Evolutionary conservation across 2,888 invertebrate species (phyloP), one percentile per base, ranked within the genome.

Genomic region (Andrena minutula): DNA sequence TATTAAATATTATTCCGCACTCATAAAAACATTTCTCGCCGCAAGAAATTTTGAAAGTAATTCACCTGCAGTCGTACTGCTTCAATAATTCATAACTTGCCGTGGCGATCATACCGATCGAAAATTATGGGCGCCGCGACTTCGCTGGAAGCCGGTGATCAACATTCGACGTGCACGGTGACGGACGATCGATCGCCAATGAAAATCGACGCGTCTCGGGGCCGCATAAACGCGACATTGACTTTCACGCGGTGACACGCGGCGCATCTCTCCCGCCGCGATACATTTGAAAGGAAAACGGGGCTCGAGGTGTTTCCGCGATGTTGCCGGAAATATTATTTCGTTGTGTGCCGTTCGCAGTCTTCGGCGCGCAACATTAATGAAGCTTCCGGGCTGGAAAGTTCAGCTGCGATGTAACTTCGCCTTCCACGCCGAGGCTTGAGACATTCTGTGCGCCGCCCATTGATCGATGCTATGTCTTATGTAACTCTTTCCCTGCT

Each of bases 201-300:
- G 89, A 77, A 53, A 89, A 89, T 89, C 86, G 86, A 78, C 77
- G 84, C 83, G 85, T 77, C 56, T 61, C 63, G 41, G 65, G n/a
- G 47, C 49, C 51, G 70, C 47, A 35, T 60, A 58, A 70, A 65
- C 64, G 73, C 76, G 70, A 69, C 76, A 75, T 80, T 75, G 83
- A 83, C 83, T 83, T 83, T 83, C 83, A 71, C 83, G 63, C 65
- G 76, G 51, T 7, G 75, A 72, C 30, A 16, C 28, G 35, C 51
- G 20, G 12, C 49, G 68, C 68, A 20, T 68, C 72, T 12, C 68
- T 49, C 23, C 73, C 28, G 23, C 63, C 10, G 49, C 72, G 7
- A 51, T 49, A 32, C 28, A 10, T 35, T 61, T 32, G 61, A 49
- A 73, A 78, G 49, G 47, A 56, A 60, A 77, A 66, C 65, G 47